Base-by-base conservation (phyloP, 2,888 invertebrate genomes). In the Troilus luridus region DNA sequence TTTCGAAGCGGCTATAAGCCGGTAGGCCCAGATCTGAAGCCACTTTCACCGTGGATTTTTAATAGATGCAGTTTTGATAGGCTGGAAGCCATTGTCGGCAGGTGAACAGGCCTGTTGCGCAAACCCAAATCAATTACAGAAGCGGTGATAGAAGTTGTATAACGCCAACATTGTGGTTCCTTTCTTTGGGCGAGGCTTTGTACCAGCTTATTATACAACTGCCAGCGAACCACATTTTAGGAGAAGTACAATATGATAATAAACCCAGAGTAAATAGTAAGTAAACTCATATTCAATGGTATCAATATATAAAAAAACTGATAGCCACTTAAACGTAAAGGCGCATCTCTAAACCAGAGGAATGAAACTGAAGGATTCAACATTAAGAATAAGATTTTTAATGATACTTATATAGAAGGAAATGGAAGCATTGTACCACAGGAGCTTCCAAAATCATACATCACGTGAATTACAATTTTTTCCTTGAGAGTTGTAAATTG, bases 1-100 rank as follows among this genome's bases (percentile, higher is more conserved):
- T 41, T 77, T 77, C 19, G 41, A 77, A 85, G 85, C n/a, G 56
- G 56, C 41, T 89, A 67, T 67, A 89, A 89, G 89, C 60, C 41
- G 89, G 89, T 89, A 27, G 67, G 54, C 54, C 89, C 64, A 64
- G 89, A 54, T 54, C 89, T 41, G 64, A 24, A n/a, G 60, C 89
- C 64, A 89, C 89, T 89, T 89, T 89, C 89, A 89, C 89, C 56
- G 89, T 54, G 62, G 54, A 11, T 64, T 64, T 64, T 64, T 89
- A 89, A 89, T 89, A 64, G 89, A 89, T 89, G 89, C 89, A 89
- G 89, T 89, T 89, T 89, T 89, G 67, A 67, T 24, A 77, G 41
- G 21, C 54, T n/a, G 14, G 89, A 41, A n/a, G 60, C 62, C 89
- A 89, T 89, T 89, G 89, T 89, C 10, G 67, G 64, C 21, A 54